A percentile compares a stretch with the other conserved stretches of the same genome.
phyloP scores from a whole-genome alignment of 2,113 vertebrate species.

The Leptodactylus fuscus region DNA sequence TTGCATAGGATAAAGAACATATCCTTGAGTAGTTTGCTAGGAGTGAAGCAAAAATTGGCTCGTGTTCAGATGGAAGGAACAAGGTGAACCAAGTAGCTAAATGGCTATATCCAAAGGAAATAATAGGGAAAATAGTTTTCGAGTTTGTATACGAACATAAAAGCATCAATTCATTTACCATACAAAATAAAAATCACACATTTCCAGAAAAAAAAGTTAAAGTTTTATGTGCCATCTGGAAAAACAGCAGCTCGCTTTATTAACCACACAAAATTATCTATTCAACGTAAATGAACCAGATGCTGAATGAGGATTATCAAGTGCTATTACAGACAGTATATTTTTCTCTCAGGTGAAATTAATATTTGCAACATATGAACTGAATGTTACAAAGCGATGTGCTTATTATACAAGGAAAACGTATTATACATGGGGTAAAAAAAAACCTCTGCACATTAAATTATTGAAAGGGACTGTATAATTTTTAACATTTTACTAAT shows the following conservation, averaged over 20 bases:
- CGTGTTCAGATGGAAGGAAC: background rate
- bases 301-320: conserved; percentile 10
- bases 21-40: background rate
- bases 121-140: too few relatives aligned
- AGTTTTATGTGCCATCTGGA: conserved; percentile 39
- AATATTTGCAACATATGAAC: conserved; percentile 13
- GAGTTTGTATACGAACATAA: too few relatives aligned
- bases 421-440: background rate
- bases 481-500: too few relatives aligned
- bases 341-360: conserved; percentile 7
- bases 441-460: background rate
- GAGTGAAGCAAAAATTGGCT: background rate
- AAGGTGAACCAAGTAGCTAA: background rate
- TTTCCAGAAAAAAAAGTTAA: background rate
- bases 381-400: background rate
- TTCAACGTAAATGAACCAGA: conserved; percentile 21
- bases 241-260: conserved; percentile 30
- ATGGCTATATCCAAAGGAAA: background rate
- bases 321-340: background rate
- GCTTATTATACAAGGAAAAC: background rate
- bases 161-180: background rate
- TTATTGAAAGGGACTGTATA: background rate
- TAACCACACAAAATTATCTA: conserved; percentile 25
- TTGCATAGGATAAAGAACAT: background rate
- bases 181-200: conserved; percentile 2